phyloP scores from a whole-genome alignment of 2,888 invertebrate species.

The Erpobdella octoculata region DNA sequence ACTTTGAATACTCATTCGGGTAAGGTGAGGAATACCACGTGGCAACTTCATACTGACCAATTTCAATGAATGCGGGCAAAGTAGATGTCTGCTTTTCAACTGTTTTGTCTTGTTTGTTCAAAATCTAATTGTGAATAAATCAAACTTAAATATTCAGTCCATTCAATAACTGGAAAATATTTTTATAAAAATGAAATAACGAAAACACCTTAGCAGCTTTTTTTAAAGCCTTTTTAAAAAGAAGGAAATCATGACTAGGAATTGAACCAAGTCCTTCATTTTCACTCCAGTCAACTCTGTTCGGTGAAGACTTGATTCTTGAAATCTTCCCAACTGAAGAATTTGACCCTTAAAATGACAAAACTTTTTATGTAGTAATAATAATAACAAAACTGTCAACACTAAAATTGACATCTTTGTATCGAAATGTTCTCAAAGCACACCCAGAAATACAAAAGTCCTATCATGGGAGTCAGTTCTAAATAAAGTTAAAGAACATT shows the following conservation, averaged over 20 bases:
- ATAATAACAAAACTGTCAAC: neutral
- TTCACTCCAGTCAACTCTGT: neutral
- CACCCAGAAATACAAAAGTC: too few relatives aligned
- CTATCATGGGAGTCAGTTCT: too few relatives aligned
- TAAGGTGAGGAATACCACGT: constrained; percentile 99
- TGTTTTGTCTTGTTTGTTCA: constrained; percentile 9
- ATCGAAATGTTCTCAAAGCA: too few relatives aligned
- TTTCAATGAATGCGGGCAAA: constrained; percentile 67
- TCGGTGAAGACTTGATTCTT: neutral
- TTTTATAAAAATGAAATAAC: neutral
- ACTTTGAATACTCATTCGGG: constrained; percentile 93
- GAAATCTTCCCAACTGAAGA: too few relatives aligned
- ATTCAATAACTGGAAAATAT: neutral
- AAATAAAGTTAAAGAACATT: too few relatives aligned
- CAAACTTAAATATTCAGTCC: too few relatives aligned
- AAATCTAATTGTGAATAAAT: neutral
- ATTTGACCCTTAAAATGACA: too few relatives aligned
- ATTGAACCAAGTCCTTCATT: constrained; percentile 65
- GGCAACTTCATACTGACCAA: constrained; percentile 88
- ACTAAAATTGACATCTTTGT: neutral
- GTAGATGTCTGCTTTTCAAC: neutral
- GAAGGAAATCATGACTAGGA: constrained; percentile 73
- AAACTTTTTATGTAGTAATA: neutral
- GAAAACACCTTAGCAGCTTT: constrained; percentile 53
- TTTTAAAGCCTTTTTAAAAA: constrained; percentile 73